Evolutionary conservation across 2,113 vertebrate species (phyloP).

Genomic region (Lycocorax pyrrhopterus): DNA sequence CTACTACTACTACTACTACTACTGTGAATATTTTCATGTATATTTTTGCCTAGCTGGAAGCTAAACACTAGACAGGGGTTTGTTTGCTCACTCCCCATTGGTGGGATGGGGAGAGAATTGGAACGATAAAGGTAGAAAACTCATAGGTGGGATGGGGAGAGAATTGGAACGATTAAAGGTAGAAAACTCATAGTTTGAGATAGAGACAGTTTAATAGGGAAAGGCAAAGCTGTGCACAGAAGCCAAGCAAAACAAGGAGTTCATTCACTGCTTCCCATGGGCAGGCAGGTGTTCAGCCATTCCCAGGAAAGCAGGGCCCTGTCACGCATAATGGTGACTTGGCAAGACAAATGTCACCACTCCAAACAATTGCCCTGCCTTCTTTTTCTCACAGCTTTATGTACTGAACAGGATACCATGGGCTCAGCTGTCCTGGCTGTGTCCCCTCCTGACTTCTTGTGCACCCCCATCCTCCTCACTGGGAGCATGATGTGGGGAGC

Average conservation of each 20-base stretch:
- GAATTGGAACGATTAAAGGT: background rate
- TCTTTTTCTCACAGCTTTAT: background rate
- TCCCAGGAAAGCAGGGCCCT: background rate
- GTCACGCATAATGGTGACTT: fast-evolving
- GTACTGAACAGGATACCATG: background rate
- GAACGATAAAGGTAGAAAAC: background rate
- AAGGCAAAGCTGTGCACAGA: fast-evolving
- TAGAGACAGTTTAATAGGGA: background rate
- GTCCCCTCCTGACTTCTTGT: background rate
- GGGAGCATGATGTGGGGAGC: fast-evolving
- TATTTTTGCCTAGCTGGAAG: background rate
- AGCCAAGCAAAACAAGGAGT: background rate
- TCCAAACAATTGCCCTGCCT: background rate
- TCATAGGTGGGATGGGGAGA: fast-evolving
- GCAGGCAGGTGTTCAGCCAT: background rate
- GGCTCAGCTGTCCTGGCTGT: background rate
- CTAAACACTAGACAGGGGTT: background rate
- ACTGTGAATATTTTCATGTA: background rate
- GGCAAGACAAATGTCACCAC: background rate
- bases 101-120: background rate
- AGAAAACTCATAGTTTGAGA: background rate
- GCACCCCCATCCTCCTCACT: fast-evolving
- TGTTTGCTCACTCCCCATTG: fast-evolving
- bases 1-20: background rate
- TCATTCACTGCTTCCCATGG: fast-evolving